Percentiles rank a stretch among this genome's conserved stretches.
These are phyloP conservation scores for Tolypeutes matacus DNA, from an alignment of 2,797 vertebrate species.

Conservation along the genomic window DNA sequence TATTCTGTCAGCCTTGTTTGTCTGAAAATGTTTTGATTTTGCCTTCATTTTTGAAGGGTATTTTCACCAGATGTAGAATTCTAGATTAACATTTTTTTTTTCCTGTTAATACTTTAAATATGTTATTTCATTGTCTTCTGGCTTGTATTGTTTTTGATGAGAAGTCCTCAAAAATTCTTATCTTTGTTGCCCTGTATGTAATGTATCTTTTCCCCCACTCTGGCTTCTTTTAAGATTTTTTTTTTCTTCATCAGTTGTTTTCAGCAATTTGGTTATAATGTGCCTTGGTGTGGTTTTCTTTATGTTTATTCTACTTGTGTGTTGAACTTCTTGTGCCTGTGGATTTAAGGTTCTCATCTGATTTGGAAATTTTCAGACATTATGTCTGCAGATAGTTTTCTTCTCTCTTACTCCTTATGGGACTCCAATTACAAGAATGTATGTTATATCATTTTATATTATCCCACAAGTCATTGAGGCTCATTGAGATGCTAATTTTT, in stretches of 20 bases:
- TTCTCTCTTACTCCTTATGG: neutral
- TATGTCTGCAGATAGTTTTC: neutral
- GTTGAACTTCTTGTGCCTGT: neutral
- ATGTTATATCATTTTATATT: neutral
- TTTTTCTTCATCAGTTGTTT: neutral
- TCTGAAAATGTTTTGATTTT: neutral
- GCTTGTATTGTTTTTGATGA: neutral
- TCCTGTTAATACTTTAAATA: neutral
- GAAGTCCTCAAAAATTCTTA: neutral
- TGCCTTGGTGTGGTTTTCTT: neutral
- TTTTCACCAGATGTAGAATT: neutral
- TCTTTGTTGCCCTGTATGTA: neutral
- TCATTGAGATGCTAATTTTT: neutral
- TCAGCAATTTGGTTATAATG: neutral
- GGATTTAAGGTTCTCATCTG: constrained; percentile 7
- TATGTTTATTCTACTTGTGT: neutral
- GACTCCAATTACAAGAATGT: neutral
- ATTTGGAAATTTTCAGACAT: neutral
- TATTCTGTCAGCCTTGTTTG: neutral
- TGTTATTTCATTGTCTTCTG: neutral
- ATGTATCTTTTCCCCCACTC: neutral
- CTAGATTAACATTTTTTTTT: neutral
- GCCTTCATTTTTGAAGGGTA: neutral
- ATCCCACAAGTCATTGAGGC: neutral
- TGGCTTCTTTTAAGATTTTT: neutral